Percentiles rank a stretch among this genome's conserved stretches.
These are phyloP conservation scores for Anguilla pacifica DNA, from an alignment of 2,797 vertebrate genomes.

Conservation along the genomic window DNA sequence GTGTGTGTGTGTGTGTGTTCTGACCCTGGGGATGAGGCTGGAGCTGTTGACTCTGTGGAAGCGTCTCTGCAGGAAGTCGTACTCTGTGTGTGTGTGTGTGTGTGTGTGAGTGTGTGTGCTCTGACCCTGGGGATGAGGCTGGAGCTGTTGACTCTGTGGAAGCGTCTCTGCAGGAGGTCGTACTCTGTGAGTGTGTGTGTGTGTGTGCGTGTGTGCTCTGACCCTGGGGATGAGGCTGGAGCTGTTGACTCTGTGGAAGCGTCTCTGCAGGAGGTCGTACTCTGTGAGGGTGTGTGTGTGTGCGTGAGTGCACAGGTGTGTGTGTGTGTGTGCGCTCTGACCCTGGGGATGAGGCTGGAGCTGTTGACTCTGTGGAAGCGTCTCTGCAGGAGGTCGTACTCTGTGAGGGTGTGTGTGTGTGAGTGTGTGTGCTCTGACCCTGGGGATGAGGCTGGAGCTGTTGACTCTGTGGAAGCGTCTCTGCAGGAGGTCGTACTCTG, in stretches of 20 bases:
- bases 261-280: no score
- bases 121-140: slow-evolving; percentile 91
- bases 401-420: slow-evolving; percentile 43
- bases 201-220: no score
- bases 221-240: no score
- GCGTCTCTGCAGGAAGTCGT: slow-evolving; percentile 92
- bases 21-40: slow-evolving; percentile 90
- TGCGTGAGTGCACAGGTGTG: background rate
- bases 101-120: background rate
- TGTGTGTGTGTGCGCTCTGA: slow-evolving; percentile 65
- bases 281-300: no score
- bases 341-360: slow-evolving; percentile 88
- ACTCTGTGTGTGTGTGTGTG: slow-evolving; percentile 63
- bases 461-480: slow-evolving; percentile 92
- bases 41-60: slow-evolving; percentile 93
- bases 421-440: slow-evolving; percentile 75
- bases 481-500: slow-evolving; percentile 92
- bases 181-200: slow-evolving; percentile 68
- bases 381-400: slow-evolving; percentile 93
- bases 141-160: slow-evolving; percentile 91
- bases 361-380: slow-evolving; percentile 92
- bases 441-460: slow-evolving; percentile 88
- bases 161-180: slow-evolving; percentile 92
- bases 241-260: no score
- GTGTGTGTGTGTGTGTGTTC: slow-evolving; percentile 43